A percentile compares a stretch with the other conserved stretches of the same genome.
Conservation (phyloP, 2,888 invertebrate genomes). For the Ormia ochracea region DNA sequence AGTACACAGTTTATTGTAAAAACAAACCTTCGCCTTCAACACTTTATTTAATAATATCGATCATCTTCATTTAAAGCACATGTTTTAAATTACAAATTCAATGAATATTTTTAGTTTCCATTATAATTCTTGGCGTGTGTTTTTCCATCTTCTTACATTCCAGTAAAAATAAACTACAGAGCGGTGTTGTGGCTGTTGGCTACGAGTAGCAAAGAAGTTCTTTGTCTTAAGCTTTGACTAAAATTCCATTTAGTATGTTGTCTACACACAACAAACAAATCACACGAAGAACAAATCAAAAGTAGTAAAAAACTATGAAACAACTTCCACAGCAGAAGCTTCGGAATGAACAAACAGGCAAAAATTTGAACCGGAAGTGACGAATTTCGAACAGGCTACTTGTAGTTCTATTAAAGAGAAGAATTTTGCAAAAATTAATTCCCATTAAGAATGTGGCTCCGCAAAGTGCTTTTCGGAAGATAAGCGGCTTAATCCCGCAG, state of each 20-base stretch:
- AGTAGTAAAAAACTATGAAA: neutral
- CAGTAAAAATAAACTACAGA: slow-evolving; percentile 12
- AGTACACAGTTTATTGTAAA: slow-evolving; percentile 13
- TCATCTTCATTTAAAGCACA: slow-evolving; percentile 38
- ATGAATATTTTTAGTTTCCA: slow-evolving; percentile 27
- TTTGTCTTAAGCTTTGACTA: slow-evolving; percentile 40
- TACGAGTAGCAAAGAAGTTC: slow-evolving; percentile 33
- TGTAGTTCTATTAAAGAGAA: neutral
- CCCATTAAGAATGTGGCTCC: too few relatives aligned
- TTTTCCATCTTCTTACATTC: neutral
- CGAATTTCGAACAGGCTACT: neutral
- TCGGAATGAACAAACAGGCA: neutral
- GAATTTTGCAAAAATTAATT: too few relatives aligned
- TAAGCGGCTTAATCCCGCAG: too few relatives aligned
- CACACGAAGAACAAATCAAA: slow-evolving; percentile 16
- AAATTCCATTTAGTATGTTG: slow-evolving; percentile 44
- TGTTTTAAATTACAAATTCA: slow-evolving; percentile 43
- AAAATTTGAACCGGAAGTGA: neutral
- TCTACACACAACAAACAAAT: slow-evolving; percentile 39
- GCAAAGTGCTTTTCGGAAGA: too few relatives aligned
- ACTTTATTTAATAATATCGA: slow-evolving; percentile 27
- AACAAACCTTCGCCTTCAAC: slow-evolving; percentile 25
- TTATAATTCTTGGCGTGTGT: slow-evolving; percentile 3
- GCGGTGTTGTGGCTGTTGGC: neutral
- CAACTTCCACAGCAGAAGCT: neutral